Evolutionary conservation across 2,888 invertebrate genomes (phyloP), one percentile per base, ranked within the genome.

Genomic region (Brenthis daphne): DNA sequence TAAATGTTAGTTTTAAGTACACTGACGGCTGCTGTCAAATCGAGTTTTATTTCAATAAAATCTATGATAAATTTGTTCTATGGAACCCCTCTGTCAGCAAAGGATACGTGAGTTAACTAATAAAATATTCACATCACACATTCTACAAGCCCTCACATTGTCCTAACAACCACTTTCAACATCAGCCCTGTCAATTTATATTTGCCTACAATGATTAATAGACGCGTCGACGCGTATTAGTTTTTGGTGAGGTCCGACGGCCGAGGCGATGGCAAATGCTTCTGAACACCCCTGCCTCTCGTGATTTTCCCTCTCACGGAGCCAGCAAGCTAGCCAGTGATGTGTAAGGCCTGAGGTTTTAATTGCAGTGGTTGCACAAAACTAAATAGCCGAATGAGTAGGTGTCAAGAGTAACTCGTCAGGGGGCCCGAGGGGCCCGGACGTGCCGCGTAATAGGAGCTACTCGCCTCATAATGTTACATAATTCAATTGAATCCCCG

Each of bases 401-500:
- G 89, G 86, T 89, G 91, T 90, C 90, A 88, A 84, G 80, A 87
- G 87, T 85, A 83, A 90, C 90, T 89, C 89, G 87, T 89, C 88
- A 86, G 82, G 70, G 78, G 80, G 80, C 83, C 83, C 78, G 75
- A 77, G 85, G 86, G 85, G 79, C 80, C 77, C 81, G 83, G 85
- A 89, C 90, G 90, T 89, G 90, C 87, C 85, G 77, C 79, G 89
- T 86, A 89, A 90, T 88, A 81, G 83, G 90, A 90, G 87, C 88
- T 83, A 82, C 84, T 85, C 85, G 82, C 86, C 85, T 90, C 85
- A 87, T 91, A 91, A 92, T 87, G 90, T 85, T 87, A 89, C 90
- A 85, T 91, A 91, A 92, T 90, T 90, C 92, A 90, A 92, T 92
- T 92, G 90, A 88, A 90, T 89, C 89, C 87, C 90, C 90, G 85